These are phyloP conservation scores for Nemotelus pantherinus DNA, from an alignment of 2,888 invertebrate species.

Conservation along the genomic window DNA sequence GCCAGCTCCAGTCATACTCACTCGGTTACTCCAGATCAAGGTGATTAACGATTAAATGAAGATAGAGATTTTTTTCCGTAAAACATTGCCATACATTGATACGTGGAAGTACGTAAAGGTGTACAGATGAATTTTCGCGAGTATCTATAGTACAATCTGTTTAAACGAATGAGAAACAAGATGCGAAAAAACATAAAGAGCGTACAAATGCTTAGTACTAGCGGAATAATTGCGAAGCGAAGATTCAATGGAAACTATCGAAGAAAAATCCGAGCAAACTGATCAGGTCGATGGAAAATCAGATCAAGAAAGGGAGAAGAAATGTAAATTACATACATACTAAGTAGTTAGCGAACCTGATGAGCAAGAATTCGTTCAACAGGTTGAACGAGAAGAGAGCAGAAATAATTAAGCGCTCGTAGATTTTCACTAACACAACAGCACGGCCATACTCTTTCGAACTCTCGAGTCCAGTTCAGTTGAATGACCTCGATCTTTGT, in stretches of 20 bases:
- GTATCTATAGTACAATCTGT: too few species aligned
- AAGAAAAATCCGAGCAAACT: not conserved
- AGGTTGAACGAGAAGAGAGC: conserved; percentile 36
- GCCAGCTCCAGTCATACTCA: not conserved
- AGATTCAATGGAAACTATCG: not conserved
- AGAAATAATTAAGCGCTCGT: not conserved
- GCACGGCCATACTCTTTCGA: not conserved
- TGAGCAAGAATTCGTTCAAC: conserved; percentile 6
- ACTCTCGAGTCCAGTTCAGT: conserved; percentile 46
- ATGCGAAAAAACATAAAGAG: not conserved
- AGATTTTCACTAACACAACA: conserved; percentile 6
- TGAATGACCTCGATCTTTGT: conserved; percentile 53
- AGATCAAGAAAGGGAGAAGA: conserved; percentile 1
- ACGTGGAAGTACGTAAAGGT: too few species aligned
- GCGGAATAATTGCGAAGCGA: not conserved
- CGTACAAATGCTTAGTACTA: not conserved
- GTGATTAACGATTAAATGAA: conserved; percentile 35
- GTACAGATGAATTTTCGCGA: too few species aligned
- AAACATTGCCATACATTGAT: too few species aligned
- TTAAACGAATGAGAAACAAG: not conserved
- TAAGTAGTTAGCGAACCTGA: conserved; percentile 2
- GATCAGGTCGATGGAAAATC: conserved; percentile 9
- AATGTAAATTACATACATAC: not conserved
- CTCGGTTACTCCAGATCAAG: conserved; percentile 33
- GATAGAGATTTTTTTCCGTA: not conserved